Evolutionary conservation across 64 coral and sea anemone genomes (phyloP).

Genomic region (Actinia equina): DNA sequence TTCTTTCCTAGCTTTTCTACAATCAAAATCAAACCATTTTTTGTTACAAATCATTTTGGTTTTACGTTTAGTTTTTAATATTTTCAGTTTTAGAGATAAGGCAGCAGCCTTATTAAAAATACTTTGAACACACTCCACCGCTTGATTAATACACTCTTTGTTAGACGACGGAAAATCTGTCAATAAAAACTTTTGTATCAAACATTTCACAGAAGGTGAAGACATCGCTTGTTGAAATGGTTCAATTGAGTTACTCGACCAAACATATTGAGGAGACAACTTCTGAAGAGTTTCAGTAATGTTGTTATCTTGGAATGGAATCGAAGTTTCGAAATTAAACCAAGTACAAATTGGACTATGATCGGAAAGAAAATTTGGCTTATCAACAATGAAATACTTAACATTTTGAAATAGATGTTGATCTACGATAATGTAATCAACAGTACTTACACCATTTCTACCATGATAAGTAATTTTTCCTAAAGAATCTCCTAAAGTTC

Average conservation of each 20-base stretch:
- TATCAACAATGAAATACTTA: no score
- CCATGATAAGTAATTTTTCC: not conserved
- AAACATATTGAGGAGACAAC: conserved; percentile 9
- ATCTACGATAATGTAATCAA: no score
- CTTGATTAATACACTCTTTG: not conserved
- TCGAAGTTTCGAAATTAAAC: not conserved
- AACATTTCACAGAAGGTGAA: not conserved
- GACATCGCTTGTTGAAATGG: not conserved
- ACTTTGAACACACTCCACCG: no score
- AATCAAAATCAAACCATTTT: no score
- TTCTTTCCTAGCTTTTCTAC: no score
- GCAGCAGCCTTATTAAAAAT: no score
- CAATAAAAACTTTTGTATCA: not conserved
- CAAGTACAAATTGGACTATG: not conserved
- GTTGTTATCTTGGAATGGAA: not conserved
- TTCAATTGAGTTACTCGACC: not conserved
- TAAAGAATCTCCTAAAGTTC: conserved; percentile 8
- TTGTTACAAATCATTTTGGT: no score
- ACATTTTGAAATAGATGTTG: no score
- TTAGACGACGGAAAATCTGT: not conserved
- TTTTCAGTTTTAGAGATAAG: no score
- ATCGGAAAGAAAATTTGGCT: no score
- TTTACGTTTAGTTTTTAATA: no score
- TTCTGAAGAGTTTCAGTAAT: not conserved
- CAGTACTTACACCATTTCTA: no score